Percentiles rank a stretch among this genome's conserved stretches.
phyloP scores from a whole-genome alignment of 2,888 invertebrate species.

The Sesia apiformis region DNA sequence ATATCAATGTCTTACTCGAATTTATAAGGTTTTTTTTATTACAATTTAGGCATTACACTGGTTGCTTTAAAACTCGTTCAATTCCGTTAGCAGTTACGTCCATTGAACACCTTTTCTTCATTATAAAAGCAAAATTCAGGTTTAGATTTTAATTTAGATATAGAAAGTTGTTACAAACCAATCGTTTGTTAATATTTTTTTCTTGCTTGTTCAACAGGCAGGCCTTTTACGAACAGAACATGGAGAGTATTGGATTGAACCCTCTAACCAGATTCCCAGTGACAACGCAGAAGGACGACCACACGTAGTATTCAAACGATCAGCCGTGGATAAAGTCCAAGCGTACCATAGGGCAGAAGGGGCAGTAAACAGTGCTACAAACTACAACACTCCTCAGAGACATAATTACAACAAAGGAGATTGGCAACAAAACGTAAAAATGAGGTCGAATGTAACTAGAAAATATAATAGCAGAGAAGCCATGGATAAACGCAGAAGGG shows the following conservation, averaged over 20 bases:
- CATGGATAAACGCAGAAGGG: slow-evolving; percentile 52
- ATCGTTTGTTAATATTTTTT: not conserved
- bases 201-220: slow-evolving; percentile 58
- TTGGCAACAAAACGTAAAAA: slow-evolving; percentile 59
- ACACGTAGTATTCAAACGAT: slow-evolving; percentile 80
- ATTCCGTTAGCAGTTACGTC: no score
- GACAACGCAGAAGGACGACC: slow-evolving; percentile 64
- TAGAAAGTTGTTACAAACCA: not conserved
- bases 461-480: slow-evolving; percentile 77
- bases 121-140: no score
- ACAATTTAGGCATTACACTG: no score
- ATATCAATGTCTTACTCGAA: no score
- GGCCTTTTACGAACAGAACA: slow-evolving; percentile 79
- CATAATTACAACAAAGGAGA: slow-evolving; percentile 63
- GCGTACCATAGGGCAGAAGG: slow-evolving; percentile 54
- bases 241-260: slow-evolving; percentile 83
- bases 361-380: slow-evolving; percentile 28
- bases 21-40: no score
- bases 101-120: no score
- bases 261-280: slow-evolving; percentile 70
- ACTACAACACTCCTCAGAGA: slow-evolving; percentile 25
- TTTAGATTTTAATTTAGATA: no score
- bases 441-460: slow-evolving; percentile 27
- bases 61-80: no score
- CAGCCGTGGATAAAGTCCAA: slow-evolving; percentile 71